A percentile compares a stretch with the other conserved stretches of the same genome.
phyloP scores from a whole-genome alignment of 2,113 vertebrate species.

The Lepus americanus region DNA sequence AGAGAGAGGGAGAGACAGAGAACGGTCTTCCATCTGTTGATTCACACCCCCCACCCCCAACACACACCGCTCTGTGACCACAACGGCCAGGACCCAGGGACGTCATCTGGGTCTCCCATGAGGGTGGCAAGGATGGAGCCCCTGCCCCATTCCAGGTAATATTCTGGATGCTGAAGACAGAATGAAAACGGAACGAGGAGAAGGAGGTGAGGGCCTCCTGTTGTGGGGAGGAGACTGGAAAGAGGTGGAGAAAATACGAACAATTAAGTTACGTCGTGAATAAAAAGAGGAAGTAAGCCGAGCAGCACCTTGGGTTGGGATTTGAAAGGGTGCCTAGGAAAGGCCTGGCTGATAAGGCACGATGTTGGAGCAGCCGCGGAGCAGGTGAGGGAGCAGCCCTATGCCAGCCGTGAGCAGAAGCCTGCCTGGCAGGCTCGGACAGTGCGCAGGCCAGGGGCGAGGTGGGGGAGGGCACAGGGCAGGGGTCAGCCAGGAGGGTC shows the following conservation, averaged over 20 bases:
- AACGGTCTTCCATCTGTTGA: no score
- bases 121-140: no score
- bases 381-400: no score
- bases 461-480: neutral
- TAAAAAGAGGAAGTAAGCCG: neutral
- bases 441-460: neutral
- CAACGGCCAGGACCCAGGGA: no score
- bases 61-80: no score
- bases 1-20: no score
- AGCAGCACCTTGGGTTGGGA: neutral
- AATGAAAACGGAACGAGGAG: neutral
- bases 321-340: neutral
- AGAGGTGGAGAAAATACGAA: neutral
- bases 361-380: neutral
- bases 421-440: no score
- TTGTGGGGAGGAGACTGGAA: neutral
- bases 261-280: neutral
- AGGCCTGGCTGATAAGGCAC: neutral
- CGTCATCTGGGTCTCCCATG: no score
- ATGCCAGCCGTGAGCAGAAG: no score
- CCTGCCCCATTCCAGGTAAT: neutral
- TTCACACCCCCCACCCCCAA: no score
- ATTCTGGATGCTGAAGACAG: neutral
- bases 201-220: no score
- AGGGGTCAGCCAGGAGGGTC: neutral